phyloP scores from a whole-genome alignment of 2,113 vertebrate genomes.

The Gallinago undulata region DNA sequence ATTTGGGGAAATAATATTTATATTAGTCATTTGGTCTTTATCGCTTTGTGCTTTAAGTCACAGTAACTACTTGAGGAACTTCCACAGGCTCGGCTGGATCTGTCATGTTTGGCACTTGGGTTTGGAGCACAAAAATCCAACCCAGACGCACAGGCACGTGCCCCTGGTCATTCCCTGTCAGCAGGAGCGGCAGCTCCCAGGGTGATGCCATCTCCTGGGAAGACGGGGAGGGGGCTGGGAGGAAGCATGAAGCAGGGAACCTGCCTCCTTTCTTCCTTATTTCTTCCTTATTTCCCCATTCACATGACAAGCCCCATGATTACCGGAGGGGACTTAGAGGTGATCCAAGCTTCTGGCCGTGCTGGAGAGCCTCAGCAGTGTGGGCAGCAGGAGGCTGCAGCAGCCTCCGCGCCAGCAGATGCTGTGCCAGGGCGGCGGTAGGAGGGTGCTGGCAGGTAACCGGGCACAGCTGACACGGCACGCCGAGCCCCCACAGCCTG shows the following conservation, averaged over 20 bases:
- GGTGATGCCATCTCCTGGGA: background rate
- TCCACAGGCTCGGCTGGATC: background rate
- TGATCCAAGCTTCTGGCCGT: fast-evolving
- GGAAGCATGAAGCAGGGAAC: background rate
- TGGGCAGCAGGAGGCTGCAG: background rate
- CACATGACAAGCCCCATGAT: background rate
- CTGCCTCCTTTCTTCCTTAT: background rate
- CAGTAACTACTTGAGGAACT: background rate
- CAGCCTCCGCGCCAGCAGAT: fast-evolving
- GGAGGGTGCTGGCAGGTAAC: background rate
- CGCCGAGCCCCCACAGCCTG: background rate
- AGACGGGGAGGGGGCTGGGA: background rate
- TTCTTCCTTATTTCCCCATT: background rate
- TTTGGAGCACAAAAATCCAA: background rate
- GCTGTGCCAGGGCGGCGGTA: background rate
- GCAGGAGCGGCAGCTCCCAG: background rate
- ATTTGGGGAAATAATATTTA: background rate
- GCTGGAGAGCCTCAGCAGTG: background rate
- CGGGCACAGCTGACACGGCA: background rate
- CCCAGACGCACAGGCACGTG: fast-evolving
- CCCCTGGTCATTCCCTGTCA: background rate
- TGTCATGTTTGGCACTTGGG: background rate
- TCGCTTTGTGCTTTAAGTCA: background rate
- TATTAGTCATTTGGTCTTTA: background rate
- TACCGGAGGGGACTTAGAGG: fast-evolving